Evolutionary conservation across 2,888 invertebrate genomes (phyloP), one percentile per base, ranked within the genome.

Genomic region (Eretmocerus hayati): DNA sequence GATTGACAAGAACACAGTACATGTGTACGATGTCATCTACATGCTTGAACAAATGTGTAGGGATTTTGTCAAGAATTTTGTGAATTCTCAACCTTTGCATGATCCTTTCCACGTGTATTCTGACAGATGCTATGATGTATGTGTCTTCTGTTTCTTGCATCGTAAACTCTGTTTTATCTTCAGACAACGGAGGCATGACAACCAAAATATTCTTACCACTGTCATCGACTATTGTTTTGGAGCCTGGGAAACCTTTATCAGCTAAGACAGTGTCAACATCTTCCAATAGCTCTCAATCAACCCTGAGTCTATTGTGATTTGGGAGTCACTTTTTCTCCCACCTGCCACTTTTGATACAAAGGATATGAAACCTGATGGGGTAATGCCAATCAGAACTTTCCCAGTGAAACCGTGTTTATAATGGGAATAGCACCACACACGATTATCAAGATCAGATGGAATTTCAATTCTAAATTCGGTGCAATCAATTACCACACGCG

Each of bases 211-310:
- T 40, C 50, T 46, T 38, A 1, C 50, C 56, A 18, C n/a, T 32
- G 22, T 45, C 39, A 46, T 55, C 42, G 2, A 50, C 13, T 5
- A 22, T 26, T 5, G 30, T 36, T 48, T 48, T 18, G 20, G 56
- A 54, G 22, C 32, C 46, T 4, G 53, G 57, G 36, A 56, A 56
- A 13, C 55, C 57, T 49, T 57, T 56, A 36, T 56, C 56, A 2
- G 54, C 58, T 4, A 58, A 23, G 2, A 55, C 48, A 1, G 50
- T 11, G 31, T 57, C 56, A 16, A 44, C 51, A 15, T 48, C 22
- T 46, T 57, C 52, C 22, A 55, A 18, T 31, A 51, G 35, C 40
- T 55, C 47, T 45, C n/a, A n/a, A 55, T 32, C 18, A 57, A 18
- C 3, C 51, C 53, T 38, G 40, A 56, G 46, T 56, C 54, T 13